Evolutionary conservation across 2,113 vertebrate genomes (phyloP), one percentile per base, ranked within the genome.

Genomic region (Agelaius phoeniceus): DNA sequence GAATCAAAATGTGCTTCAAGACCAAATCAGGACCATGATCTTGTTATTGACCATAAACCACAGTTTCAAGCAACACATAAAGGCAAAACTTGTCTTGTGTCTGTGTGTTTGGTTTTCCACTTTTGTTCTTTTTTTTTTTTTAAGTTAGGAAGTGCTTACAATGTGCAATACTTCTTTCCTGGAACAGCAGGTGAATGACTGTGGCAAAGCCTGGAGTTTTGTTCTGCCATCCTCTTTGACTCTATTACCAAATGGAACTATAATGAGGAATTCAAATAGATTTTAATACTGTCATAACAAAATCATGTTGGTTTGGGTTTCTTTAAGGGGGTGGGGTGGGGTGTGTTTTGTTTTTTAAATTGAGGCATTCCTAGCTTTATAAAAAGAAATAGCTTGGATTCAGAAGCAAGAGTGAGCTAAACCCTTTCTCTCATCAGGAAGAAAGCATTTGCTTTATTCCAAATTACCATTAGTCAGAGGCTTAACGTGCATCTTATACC

Each of bases 401-500:
- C n/a, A 87, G 89, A 87, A 89, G 65, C 61, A 77, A 89, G 75
- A 80, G 82, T 41, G 58, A 96, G 61, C 35, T 62, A 62, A 63
- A 51, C 15, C 31, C 69, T 69, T 69, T 58, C 75, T 77, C 55
- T 92, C 85, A 90, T 2, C 13, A 90, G 79, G 84, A 81, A 83
- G 57, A 91, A 89, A 81, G 26, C 61, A 78, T 31, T 72, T 74
- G 49, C 75, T 89, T 90, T 68, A 79, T 78, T 93, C 37, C 73
- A 84, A 52, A 81, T 67, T 52, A 75, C 24, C 52, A 59, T 94
- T 95, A 95, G 76, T 91, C 92, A 96, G 65, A 89, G 44, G 61
- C 52, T 84, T 80, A 94, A 89, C 7, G 7, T 12, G 19, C 51
- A 89, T 12, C 73, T 93, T 59, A 91, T 6, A 86, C 90, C 94